These are phyloP conservation scores for Bombus ignitus DNA, from an alignment of 1,140 invertebrate genomes.

Conservation along the genomic window DNA sequence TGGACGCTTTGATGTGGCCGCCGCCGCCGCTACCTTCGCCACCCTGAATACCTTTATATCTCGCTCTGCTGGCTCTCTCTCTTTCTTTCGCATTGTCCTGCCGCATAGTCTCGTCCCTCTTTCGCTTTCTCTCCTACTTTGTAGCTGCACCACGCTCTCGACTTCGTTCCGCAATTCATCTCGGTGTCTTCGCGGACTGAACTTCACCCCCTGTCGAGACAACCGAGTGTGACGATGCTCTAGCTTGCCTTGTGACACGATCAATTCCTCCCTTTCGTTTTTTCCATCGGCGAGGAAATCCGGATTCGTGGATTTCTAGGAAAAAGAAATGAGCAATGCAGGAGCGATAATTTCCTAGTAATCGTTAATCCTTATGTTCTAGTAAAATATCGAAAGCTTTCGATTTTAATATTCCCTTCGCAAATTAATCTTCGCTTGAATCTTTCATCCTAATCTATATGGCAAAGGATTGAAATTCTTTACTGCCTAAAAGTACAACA, in stretches of 20 bases:
- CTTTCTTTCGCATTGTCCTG: slow-evolving; percentile 37
- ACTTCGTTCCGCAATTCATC: slow-evolving; percentile 55
- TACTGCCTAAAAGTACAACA: background rate
- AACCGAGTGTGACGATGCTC: slow-evolving; percentile 26
- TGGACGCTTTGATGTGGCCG: slow-evolving; percentile 78
- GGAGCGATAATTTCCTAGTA: background rate
- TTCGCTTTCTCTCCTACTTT: slow-evolving; percentile 22
- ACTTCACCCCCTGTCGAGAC: slow-evolving; percentile 39
- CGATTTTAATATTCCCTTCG: background rate
- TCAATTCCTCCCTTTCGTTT: background rate
- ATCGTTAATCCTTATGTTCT: background rate
- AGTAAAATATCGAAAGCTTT: background rate
- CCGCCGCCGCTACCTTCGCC: slow-evolving; percentile 71
- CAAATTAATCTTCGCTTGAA: background rate
- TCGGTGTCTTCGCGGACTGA: slow-evolving; percentile 28
- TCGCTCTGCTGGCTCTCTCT: slow-evolving; percentile 50
- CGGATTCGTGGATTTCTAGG: background rate
- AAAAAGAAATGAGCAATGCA: background rate
- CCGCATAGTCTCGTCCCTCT: background rate
- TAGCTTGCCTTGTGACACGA: slow-evolving; percentile 37
- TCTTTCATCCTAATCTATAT: background rate
- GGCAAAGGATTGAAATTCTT: background rate
- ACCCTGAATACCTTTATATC: slow-evolving; percentile 75
- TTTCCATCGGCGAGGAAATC: background rate
- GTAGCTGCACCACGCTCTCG: slow-evolving; percentile 31